A percentile compares a stretch with the other conserved stretches of the same genome.
Evolutionary conservation across 2,888 invertebrate species (phyloP).

Genomic region (Acanthosepion esculentum): DNA sequence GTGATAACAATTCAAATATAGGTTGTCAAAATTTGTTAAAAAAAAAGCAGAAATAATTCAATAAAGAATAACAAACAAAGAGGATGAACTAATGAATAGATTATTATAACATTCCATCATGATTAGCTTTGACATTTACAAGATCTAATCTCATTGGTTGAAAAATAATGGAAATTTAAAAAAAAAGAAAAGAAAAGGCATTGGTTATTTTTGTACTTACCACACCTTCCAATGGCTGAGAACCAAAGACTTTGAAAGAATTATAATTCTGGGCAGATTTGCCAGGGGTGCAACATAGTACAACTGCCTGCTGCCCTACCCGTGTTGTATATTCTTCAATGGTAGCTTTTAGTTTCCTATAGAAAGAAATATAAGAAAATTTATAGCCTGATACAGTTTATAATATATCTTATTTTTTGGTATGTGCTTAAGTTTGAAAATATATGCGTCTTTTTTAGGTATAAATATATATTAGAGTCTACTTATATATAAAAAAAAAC

Average conservation of each 20-base stretch:
- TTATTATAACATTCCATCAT: too few species aligned
- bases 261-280: constrained; percentile 85
- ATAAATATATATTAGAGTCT: too few species aligned
- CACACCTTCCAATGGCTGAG: constrained; percentile 95
- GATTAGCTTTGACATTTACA: too few species aligned
- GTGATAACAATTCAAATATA: too few species aligned
- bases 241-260: constrained; percentile 94
- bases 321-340: constrained; percentile 94
- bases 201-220: constrained; percentile 73
- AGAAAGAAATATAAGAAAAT: constrained; percentile 39
- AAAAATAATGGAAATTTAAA: not conserved
- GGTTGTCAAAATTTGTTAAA: too few species aligned
- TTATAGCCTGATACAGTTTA: not conserved
- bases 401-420: not conserved
- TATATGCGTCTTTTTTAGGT: not conserved
- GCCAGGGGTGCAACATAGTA: constrained; percentile 94
- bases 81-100: too few species aligned
- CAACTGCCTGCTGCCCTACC: constrained; percentile 96
- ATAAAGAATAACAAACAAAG: too few species aligned
- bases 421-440: not conserved
- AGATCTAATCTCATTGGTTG: too few species aligned
- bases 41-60: too few species aligned
- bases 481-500: too few species aligned
- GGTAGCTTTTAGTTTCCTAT: constrained; percentile 73
- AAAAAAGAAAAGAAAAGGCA: not conserved